phyloP scores from a whole-genome alignment of 2,888 invertebrate genomes.

The Brachylomia viminalis region DNA sequence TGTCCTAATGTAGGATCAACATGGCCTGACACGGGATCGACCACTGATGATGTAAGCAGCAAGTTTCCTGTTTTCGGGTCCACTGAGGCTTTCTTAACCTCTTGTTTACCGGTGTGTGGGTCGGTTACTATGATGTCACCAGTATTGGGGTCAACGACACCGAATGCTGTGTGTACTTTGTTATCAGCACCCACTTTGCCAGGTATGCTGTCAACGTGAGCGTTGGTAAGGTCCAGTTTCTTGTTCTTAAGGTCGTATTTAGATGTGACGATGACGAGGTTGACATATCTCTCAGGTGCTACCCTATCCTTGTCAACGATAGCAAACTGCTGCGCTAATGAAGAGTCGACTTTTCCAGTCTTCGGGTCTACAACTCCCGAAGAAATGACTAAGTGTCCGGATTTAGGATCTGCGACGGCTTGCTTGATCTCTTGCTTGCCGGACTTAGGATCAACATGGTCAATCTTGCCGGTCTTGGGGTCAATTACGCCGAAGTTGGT shows the following conservation, averaged over 20 bases:
- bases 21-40: constrained; percentile 89
- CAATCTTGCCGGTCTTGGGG: constrained; percentile 89
- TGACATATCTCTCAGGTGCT: constrained; percentile 81
- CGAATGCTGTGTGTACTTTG: constrained; percentile 90
- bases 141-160: constrained; percentile 89
- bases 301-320: constrained; percentile 83
- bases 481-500: constrained; percentile 90
- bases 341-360: constrained; percentile 89
- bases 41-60: constrained; percentile 87
- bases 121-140: constrained; percentile 90
- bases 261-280: constrained; percentile 88
- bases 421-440: constrained; percentile 91
- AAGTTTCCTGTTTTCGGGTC: constrained; percentile 91
- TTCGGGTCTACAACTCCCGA: constrained; percentile 90
- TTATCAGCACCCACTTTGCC: constrained; percentile 81
- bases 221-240: constrained; percentile 85
- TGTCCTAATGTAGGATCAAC: constrained; percentile 89
- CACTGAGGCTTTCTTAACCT: constrained; percentile 90
- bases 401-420: constrained; percentile 90
- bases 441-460: constrained; percentile 89
- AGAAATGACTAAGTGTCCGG: constrained; percentile 89
- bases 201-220: constrained; percentile 79
- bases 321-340: constrained; percentile 88
- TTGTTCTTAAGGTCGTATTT: constrained; percentile 88
- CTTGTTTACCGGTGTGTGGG: constrained; percentile 90